Percentiles rank a stretch among this genome's conserved stretches.
phyloP scores from a whole-genome alignment of 2,888 invertebrate species.

The Mongoloraphidia duomilia region DNA sequence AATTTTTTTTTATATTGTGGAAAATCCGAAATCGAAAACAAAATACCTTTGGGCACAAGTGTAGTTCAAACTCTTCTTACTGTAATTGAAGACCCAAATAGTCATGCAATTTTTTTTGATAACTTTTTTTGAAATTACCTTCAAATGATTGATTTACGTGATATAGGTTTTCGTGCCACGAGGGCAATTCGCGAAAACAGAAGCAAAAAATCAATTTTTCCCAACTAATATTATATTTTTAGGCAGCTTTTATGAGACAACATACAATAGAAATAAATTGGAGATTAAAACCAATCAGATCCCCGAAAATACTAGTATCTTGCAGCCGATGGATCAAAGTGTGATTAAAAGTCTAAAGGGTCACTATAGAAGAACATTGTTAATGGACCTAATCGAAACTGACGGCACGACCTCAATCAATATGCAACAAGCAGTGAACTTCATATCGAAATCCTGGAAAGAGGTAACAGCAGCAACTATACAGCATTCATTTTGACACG shows the following conservation, averaged over 20 bases:
- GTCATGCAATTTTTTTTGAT: constrained; percentile 1
- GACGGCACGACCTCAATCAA: constrained; percentile 16
- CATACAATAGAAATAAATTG: too few species aligned
- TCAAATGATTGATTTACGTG: not conserved
- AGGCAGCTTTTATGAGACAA: too few species aligned
- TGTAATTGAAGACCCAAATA: not conserved
- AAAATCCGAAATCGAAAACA: not conserved
- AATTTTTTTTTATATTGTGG: constrained; percentile 9
- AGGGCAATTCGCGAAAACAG: constrained; percentile 2
- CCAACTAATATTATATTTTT: too few species aligned
- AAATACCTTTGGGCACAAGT: constrained; percentile 1
- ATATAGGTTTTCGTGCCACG: constrained; percentile 4
- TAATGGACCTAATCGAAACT: constrained; percentile 17
- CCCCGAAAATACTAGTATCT: not conserved
- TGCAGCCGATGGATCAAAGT: not conserved
- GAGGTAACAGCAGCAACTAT: constrained; percentile 7
- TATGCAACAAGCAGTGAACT: constrained; percentile 17
- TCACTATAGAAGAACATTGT: constrained; percentile 17
- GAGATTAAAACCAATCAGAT: too few species aligned
- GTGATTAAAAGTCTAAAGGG: constrained; percentile 12
- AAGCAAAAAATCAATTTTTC: too few species aligned
- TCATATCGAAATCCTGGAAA: constrained; percentile 10
- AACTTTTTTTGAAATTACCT: constrained; percentile 3
- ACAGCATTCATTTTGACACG: constrained; percentile 9
- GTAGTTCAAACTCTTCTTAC: constrained; percentile 4